These are phyloP conservation scores for Calyptomena viridis DNA, from an alignment of 2,113 vertebrate species.

Conservation along the genomic window DNA sequence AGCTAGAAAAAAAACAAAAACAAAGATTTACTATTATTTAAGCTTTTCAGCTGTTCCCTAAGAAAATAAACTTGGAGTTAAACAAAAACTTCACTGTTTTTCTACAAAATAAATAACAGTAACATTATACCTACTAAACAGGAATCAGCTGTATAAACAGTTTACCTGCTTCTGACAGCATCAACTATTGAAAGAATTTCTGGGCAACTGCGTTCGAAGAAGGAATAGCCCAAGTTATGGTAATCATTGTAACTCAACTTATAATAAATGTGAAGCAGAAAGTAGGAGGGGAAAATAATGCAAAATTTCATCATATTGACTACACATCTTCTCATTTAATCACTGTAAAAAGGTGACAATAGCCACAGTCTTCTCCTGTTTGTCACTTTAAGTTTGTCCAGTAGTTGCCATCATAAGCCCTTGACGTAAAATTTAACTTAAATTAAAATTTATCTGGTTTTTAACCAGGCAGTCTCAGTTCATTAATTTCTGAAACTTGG, in stretches of 20 bases:
- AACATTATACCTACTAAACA: conserved; percentile 54
- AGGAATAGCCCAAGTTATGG: background rate
- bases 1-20: background rate
- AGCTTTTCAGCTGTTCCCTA: conserved; percentile 71
- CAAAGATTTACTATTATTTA: conserved; percentile 36
- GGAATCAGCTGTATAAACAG: conserved; percentile 73
- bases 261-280: background rate
- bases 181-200: conserved; percentile 15
- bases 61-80: conserved; percentile 82
- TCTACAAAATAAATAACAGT: conserved; percentile 58
- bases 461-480: background rate
- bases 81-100: conserved; percentile 63
- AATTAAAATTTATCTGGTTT: no score
- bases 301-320: background rate
- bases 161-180: conserved; percentile 57
- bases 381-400: background rate
- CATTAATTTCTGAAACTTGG: background rate
- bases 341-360: background rate
- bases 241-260: background rate
- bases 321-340: background rate
- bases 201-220: conserved; percentile 9
- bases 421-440: background rate
- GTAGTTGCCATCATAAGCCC: background rate
- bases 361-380: background rate
- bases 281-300: background rate